A percentile compares a stretch with the other conserved stretches of the same genome.
phyloP scores from a whole-genome alignment of 2,113 vertebrate genomes.

The Oryzias melastigma region DNA sequence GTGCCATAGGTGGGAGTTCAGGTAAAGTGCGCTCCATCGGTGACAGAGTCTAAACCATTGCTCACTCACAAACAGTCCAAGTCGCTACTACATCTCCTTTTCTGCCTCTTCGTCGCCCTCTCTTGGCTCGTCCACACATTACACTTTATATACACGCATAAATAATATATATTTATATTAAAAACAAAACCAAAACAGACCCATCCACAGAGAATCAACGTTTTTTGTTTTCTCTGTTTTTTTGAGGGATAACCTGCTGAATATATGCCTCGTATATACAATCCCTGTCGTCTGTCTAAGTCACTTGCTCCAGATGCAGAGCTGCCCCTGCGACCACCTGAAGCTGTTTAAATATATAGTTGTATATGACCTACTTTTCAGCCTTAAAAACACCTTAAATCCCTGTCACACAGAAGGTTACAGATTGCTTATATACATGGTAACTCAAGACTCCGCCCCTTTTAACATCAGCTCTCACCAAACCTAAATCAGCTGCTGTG shows the following conservation, averaged over 20 bases:
- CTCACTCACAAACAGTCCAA: conserved; percentile 68
- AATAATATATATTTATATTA: conserved; percentile 31
- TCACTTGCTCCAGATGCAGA: conserved; percentile 26
- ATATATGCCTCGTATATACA: conserved; percentile 61
- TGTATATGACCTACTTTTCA: conserved; percentile 36
- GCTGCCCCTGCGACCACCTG: conserved; percentile 37
- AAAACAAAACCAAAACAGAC: conserved; percentile 26
- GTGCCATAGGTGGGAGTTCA: conserved; percentile 23
- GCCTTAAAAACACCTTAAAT: conserved; percentile 44
- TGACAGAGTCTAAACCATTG: conserved; percentile 49
- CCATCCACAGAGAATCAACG: conserved; percentile 49
- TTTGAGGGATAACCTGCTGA: conserved; percentile 52
- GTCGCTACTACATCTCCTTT: conserved; percentile 62
- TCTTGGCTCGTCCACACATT: conserved; percentile 54
- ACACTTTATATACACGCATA: conserved; percentile 69
- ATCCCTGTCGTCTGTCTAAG: conserved; percentile 59
- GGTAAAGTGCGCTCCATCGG: conserved; percentile 77
- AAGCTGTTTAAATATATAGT: conserved; percentile 58
- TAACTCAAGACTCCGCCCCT: conserved; percentile 22
- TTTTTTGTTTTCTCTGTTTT: conserved; percentile 32
- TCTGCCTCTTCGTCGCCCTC: conserved; percentile 61
- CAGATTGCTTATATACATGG: conserved; percentile 66
- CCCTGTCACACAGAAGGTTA: conserved; percentile 59
- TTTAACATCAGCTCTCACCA: conserved; percentile 44
- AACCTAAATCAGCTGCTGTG: conserved; percentile 55